Evolutionary conservation across 2,888 invertebrate species (phyloP), one percentile per base, ranked within the genome.

Genomic region (Coleophora deauratella): DNA sequence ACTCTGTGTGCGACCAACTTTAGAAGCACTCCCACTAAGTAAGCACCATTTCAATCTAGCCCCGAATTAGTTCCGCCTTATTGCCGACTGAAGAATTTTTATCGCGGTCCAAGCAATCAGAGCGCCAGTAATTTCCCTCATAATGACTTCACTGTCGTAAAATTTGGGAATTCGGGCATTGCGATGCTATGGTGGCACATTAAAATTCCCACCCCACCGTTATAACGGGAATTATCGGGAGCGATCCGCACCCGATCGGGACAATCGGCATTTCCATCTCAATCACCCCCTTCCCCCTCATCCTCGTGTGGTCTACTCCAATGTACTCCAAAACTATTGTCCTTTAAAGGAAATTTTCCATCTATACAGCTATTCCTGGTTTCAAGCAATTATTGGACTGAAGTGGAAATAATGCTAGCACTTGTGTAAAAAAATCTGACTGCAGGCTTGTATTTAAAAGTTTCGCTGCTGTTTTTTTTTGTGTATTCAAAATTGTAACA

Each of bases 151-250:
- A 70, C 57, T 81, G 73, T 81, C 84, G 76, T 85, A 84, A 85
- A 85, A 84, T 84, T 84, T 84, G 81, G 84, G 82, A 84, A 84
- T 84, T 84, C 84, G 81, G 84, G 82, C 84, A 81, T 80, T 82
- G 84, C 81, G 82, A 82, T 81, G 80, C 82, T 84, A 85, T 84
- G 84, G 84, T 80, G 79, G 81, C 71, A 79, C 84, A 84, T 85
- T 85, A 85, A 85, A 85, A 85, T 85, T 84, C 84, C 75, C 84
- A 73, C 84, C 81, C 82, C 72, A 74, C 78, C 82, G 84, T 85
- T 85, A 85, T 82, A 81, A 78, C 71, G 64, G 78, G 72, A 81
- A 79, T 79, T 82, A 81, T 80, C 76, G 74, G 68, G 59, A 68
- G 68, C 73, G 78, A 75, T 76, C 71, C 64, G 52, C 50, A 52